Evolutionary conservation across 1,140 invertebrate species (phyloP), one percentile per base, ranked within the genome.

Genomic region (Aphelenchoides avenae): DNA sequence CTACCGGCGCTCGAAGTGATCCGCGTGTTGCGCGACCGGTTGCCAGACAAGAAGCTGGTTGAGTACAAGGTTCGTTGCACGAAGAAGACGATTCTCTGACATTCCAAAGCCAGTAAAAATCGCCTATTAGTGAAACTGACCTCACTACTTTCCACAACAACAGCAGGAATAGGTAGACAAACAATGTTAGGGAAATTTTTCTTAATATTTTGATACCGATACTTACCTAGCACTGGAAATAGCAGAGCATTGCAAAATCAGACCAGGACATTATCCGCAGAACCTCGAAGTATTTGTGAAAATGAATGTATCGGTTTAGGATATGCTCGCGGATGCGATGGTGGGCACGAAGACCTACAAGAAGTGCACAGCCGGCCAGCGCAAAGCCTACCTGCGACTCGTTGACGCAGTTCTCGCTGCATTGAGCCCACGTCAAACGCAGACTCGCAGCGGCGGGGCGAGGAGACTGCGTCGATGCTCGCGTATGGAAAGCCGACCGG

Each of bases 1-100:
- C 31, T 61, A 22, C 15, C 64, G 30, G 41, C 58, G 22, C 41
- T 61, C 6, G 44, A 61, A 22, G 42, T 63, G 24, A 41, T 61
- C 24, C 60, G 58, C 11, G 30, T 64, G n/a, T 30, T 36, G 20
- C 22, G 34, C 31, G 30, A 60, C 20, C 40, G 39, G 22, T 42
- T 61, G 44, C 57, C 57, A 13, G 30, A 24, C 6, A 63, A 52
- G 18, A 64, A 42, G 26, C 39, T 61, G 39, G 22, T 33, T 11
- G 58, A 61, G 43, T 61, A 36, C 34, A 59, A 61, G 46, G 57
- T 57, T 44, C 26, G 9, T 1, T 54, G 13, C 36, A 33, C 18
- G 11, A 11, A 36, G n/a, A n/a, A n/a, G n/a, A n/a, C n/a, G n/a
- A n/a, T n/a, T n/a, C n/a, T n/a, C n/a, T n/a, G n/a, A n/a, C n/a